Percentiles rank a stretch among this genome's conserved stretches.
These are phyloP conservation scores for Turnix velox DNA, from an alignment of 2,113 vertebrate genomes.

Conservation along the genomic window DNA sequence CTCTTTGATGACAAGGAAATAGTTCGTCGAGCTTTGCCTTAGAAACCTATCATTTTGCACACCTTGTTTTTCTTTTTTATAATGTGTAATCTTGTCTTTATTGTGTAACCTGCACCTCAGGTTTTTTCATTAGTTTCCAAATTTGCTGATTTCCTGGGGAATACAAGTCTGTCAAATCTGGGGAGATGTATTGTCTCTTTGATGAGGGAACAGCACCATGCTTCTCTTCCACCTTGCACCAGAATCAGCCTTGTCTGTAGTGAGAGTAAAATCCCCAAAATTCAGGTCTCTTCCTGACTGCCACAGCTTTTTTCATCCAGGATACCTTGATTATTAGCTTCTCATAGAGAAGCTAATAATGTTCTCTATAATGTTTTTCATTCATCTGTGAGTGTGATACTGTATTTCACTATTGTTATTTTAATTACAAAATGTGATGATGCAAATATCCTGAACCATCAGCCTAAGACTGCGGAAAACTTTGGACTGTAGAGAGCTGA, in stretches of 20 bases:
- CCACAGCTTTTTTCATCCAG: background rate
- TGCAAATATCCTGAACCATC: background rate
- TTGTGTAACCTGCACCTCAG: background rate
- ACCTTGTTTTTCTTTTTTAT: background rate
- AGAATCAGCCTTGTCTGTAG: background rate
- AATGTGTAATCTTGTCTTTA: background rate
- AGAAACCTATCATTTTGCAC: background rate
- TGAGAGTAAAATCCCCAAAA: background rate
- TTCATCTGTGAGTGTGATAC: background rate
- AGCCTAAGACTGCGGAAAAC: background rate
- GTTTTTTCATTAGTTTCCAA: background rate
- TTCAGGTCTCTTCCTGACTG: background rate
- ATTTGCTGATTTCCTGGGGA: background rate
- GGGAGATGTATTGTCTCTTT: background rate
- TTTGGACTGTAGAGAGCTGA: background rate
- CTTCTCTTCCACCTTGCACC: background rate
- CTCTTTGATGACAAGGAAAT: background rate
- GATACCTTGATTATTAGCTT: background rate
- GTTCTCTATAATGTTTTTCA: background rate
- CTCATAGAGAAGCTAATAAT: background rate
- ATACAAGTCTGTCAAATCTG: background rate
- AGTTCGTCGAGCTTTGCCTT: background rate
- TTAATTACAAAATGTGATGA: background rate
- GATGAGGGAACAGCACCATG: fast-evolving
- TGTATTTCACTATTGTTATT: background rate